Percentiles rank a stretch among this genome's conserved stretches.
These are phyloP conservation scores for Hydropsyche betteni DNA, from an alignment of 2,888 invertebrate genomes.

Conservation along the genomic window DNA sequence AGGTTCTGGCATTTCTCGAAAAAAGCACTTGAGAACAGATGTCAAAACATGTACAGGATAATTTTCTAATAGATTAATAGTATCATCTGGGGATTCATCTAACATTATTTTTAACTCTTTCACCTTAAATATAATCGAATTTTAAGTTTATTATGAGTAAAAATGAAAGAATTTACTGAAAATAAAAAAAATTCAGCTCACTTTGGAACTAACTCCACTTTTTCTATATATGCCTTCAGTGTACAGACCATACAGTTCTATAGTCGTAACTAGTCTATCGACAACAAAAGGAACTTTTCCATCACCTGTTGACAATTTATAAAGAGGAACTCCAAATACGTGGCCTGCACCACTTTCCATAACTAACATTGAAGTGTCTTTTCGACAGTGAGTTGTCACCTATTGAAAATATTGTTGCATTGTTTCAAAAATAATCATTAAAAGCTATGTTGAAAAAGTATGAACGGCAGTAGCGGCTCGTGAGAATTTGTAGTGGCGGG, in stretches of 20 bases:
- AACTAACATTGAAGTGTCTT: constrained; percentile 59
- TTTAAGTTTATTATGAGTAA: not conserved
- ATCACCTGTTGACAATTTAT: constrained; percentile 76
- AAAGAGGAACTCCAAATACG: constrained; percentile 85
- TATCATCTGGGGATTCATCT: constrained; percentile 78
- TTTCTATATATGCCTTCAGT: constrained; percentile 94
- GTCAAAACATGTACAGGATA: constrained; percentile 91
- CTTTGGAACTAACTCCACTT: constrained; percentile 85
- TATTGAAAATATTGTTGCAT: constrained; percentile 51
- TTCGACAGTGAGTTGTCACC: constrained; percentile 63
- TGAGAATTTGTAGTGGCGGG: too few relatives aligned
- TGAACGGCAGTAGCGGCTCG: too few relatives aligned
- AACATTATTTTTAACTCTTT: constrained; percentile 78
- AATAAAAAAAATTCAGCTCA: constrained; percentile 51
- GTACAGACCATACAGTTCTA: constrained; percentile 91
- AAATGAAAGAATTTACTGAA: not conserved
- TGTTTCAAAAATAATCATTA: constrained; percentile 5
- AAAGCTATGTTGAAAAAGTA: not conserved
- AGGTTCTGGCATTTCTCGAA: constrained; percentile 93
- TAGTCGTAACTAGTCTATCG: constrained; percentile 86
- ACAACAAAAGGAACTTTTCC: constrained; percentile 88
- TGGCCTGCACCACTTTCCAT: constrained; percentile 64
- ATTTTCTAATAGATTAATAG: constrained; percentile 75
- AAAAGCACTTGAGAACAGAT: constrained; percentile 87
- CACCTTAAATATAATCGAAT: constrained; percentile 59